Evolutionary conservation across 1,140 invertebrate genomes (phyloP), one percentile per base, ranked within the genome.

Genomic region (Ptiloglossa arizonensis): DNA sequence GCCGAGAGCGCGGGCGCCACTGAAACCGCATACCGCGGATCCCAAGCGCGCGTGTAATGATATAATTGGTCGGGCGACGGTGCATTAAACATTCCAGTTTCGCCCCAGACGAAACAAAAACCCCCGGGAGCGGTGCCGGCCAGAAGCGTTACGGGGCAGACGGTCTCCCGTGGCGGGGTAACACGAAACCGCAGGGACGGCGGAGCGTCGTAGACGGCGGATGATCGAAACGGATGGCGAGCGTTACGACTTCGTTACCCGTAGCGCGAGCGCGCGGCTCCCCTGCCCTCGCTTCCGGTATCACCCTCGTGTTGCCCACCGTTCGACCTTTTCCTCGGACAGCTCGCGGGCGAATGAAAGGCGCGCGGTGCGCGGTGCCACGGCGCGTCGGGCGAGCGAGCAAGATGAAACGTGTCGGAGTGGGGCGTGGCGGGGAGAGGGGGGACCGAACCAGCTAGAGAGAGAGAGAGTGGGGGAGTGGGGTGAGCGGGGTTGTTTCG

Each of bases 51-150:
- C 57, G 68, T 71, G 27, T 77, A 77, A 71, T 35, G 75, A 63
- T 54, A 38, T 77, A 77, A 77, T 74, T 79, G 77, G 62, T 75
- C 44, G 35, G n/a, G 50, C 71, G 64, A 62, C 44, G 69, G 70
- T 82, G 82, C 69, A 84, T 78, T 66, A 73, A 82, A 84, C 75
- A 74, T 84, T 81, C 64, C 82, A 41, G 54, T 48, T 38, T n/a
- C n/a, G n/a, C 56, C 74, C 50, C 69, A 67, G 82, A 70, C 70
- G 52, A 83, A 81, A 83, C 64, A 79, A 74, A 81, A 83, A 83
- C 69, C 32, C 27, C 27, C 15, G 6, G 41, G 35, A 64, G 32
- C 3, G 74, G 48, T 68, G 68, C 50, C 41, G 59, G 44, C 56
- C 48, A 59, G 56, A 24, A 11, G n/a, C n/a, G n/a, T n/a, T n/a